phyloP scores from a whole-genome alignment of 2,797 vertebrate species.

The Microctenopoma lineatum region DNA sequence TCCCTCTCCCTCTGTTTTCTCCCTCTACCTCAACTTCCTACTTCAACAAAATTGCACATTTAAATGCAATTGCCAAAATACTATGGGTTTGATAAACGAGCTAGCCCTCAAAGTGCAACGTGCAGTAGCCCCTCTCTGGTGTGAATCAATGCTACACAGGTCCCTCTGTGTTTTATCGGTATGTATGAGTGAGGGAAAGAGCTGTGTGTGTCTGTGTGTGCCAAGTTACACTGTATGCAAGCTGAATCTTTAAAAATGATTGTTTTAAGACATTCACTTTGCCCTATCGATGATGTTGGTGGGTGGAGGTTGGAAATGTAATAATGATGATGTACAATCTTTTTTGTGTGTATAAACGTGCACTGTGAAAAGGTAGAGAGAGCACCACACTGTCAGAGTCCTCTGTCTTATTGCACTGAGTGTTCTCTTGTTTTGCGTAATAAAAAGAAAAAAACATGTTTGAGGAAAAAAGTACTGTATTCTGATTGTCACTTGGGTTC shows the following conservation, averaged over 20 bases:
- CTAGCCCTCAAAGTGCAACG: conserved; percentile 57
- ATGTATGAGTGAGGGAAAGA: conserved; percentile 47
- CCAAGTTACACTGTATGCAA: conserved; percentile 83
- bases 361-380: conserved; percentile 93
- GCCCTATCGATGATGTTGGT: conserved; percentile 81
- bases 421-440: conserved; percentile 85
- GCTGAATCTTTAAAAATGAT: conserved; percentile 82
- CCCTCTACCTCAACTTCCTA: conserved; percentile 81
- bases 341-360: conserved; percentile 91
- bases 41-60: conserved; percentile 77
- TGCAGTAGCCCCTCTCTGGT: conserved; percentile 71
- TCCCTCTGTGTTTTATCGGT: conserved; percentile 67
- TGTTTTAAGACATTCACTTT: conserved; percentile 91
- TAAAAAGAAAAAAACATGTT: conserved; percentile 74
- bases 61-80: conserved; percentile 81
- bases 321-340: conserved; percentile 92
- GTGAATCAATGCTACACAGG: conserved; percentile 65
- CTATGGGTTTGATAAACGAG: conserved; percentile 66
- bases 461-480: conserved; percentile 82
- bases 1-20: conserved; percentile 61
- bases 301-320: conserved; percentile 88
- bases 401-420: conserved; percentile 98
- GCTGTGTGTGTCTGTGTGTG: conserved; percentile 60
- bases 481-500: conserved; percentile 86
- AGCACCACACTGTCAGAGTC: conserved; percentile 95